Percentiles rank a stretch among this genome's conserved stretches.
phyloP scores from a whole-genome alignment of 2,113 vertebrate species.

The Cettia cetti region DNA sequence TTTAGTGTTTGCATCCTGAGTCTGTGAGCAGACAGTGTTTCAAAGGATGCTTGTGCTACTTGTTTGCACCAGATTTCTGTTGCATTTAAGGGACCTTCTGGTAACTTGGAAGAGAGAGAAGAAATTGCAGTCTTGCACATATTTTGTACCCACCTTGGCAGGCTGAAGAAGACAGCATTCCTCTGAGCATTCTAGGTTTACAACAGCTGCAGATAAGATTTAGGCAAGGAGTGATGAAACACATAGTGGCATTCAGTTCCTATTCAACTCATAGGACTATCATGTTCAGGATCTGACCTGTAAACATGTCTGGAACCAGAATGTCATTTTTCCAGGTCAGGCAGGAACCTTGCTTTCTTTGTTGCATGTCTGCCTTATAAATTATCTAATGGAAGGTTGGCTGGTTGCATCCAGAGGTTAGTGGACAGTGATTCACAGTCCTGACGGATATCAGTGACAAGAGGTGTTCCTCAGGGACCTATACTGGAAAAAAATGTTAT shows the following conservation, averaged over 20 bases:
- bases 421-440: not conserved
- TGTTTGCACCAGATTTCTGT: not conserved
- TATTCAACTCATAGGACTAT: not conserved
- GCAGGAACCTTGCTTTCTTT: not conserved
- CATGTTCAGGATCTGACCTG: not conserved
- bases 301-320: not conserved
- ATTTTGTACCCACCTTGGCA: not conserved
- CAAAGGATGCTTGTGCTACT: accelerated
- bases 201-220: not conserved
- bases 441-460: not conserved
- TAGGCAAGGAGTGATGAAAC: not conserved
- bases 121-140: not conserved
- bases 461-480: not conserved
- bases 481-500: too few relatives aligned
- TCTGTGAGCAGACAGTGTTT: not conserved
- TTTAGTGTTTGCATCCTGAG: not conserved
- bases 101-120: not conserved
- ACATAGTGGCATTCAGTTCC: not conserved
- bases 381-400: not conserved
- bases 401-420: not conserved
- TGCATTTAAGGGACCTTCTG: not conserved
- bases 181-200: not conserved
- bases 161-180: not conserved
- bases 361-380: not conserved
- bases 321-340: not conserved